Base-by-base conservation (phyloP, 2,888 invertebrate genomes). In the Linnaemya vulpina region DNA sequence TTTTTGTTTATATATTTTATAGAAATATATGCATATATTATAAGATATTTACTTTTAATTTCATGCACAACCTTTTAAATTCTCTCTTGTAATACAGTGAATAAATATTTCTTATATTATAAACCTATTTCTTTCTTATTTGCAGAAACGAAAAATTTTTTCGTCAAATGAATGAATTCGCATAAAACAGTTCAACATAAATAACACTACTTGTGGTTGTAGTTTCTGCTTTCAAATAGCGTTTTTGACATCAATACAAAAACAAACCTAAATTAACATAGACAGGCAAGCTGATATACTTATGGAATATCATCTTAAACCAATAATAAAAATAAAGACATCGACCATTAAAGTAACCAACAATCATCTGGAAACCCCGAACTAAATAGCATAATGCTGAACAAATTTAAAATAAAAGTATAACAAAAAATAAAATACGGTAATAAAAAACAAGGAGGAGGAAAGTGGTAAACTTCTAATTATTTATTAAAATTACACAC, bases 351-450 rank as follows among this genome's bases (percentile, higher is more conserved):
- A 49, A 71, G 2, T 46, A 62, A 68, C 43, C 43, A 70, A 63
- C 63, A 70, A 43, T 65, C 40, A 71, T 71, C 82, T 65, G 76
- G 58, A 76, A 82, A 70, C 75, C 63, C 70, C 63, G 75, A 81
- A 70, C 74, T 53, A 75, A 74, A 68, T 62, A 74, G 25, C 38
- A 40, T 60, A 51, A 74, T 55, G 25, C 40, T 17, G 20, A 68
- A 58, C 20, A 74, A 49, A 62, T 60, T 17, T 25, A 15, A 63
- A 58, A n/a, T n/a, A 58, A 58, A 80, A 49, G 25, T 73, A 73
- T 49, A 63, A 43, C 43, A 62, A 20, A 49, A 63, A 43, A 53
- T 40, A 70, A 17, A 70, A 63, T 17, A 22, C 55, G 46, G 55
- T 58, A 73, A 15, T 22, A 49, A 55, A 38, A 65, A 76, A 81